These are phyloP conservation scores for Dasypolia templi DNA, from an alignment of 2,888 invertebrate species.

Conservation along the genomic window DNA sequence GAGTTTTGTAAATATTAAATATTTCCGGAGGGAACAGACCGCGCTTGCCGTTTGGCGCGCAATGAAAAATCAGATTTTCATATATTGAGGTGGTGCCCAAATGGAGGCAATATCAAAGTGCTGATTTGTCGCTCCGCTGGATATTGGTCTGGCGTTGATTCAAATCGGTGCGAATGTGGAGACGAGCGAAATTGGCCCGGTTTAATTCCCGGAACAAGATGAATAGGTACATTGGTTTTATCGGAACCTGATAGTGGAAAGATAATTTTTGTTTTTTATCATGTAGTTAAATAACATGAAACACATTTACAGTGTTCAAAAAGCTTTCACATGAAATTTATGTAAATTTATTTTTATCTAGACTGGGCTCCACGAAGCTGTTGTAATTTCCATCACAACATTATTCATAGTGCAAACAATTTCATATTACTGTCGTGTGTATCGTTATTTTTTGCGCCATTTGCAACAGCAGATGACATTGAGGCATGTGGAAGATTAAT, in stretches of 20 bases:
- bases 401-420: conserved; percentile 64
- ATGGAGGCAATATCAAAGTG: conserved; percentile 90
- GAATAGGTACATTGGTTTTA: conserved; percentile 56
- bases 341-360: conserved; percentile 7
- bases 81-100: conserved; percentile 87
- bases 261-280: neutral
- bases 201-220: conserved; percentile 78
- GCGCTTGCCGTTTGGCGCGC: conserved; percentile 67
- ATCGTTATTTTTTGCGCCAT: conserved; percentile 84
- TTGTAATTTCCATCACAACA: conserved; percentile 15
- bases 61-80: conserved; percentile 87
- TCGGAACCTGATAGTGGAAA: neutral
- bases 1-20: conserved; percentile 74
- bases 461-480: conserved; percentile 85
- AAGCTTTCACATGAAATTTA: too few species aligned
- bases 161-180: conserved; percentile 83
- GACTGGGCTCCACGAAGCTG: neutral
- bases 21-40: conserved; percentile 51
- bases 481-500: conserved; percentile 86
- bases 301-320: neutral
- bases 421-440: conserved; percentile 73
- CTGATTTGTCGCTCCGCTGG: conserved; percentile 89
- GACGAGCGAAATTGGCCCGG: conserved; percentile 76
- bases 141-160: conserved; percentile 89
- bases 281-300: neutral